Conservation (phyloP, 1,140 invertebrate genomes). For the Danaus melanippus region DNA sequence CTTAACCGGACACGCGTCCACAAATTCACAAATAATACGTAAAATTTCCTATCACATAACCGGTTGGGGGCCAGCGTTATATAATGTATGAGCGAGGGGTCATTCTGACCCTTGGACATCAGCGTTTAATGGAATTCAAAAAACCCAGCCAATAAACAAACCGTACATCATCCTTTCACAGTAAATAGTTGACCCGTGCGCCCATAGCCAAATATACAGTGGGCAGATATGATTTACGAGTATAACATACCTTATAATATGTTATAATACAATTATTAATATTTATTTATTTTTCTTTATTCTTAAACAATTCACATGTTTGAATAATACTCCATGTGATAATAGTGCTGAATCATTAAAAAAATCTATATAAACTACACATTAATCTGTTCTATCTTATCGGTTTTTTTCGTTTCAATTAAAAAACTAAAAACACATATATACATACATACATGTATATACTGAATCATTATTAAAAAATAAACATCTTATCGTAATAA, state of each 20-base stretch:
- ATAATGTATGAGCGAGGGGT: conserved; percentile 62
- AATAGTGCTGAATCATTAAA: too few relatives aligned
- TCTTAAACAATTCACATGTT: too few relatives aligned
- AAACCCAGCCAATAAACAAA: conserved; percentile 69
- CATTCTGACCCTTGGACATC: conserved; percentile 43
- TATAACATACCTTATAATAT: conserved; percentile 24
- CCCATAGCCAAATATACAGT: conserved; percentile 65
- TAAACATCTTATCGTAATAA: neutral
- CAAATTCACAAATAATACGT: conserved; percentile 65
- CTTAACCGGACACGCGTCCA: conserved; percentile 26
- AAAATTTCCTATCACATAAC: conserved; percentile 58
- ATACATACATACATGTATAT: neutral
- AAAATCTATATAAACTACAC: too few relatives aligned
- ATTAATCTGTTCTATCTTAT: too few relatives aligned
- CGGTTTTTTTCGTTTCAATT: too few relatives aligned
- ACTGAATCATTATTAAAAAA: neutral
- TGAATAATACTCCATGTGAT: too few relatives aligned
- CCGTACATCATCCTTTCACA: conserved; percentile 67
- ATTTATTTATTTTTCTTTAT: too few relatives aligned
- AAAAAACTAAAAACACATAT: too few relatives aligned
- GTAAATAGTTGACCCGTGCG: conserved; percentile 65
- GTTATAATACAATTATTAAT: neutral
- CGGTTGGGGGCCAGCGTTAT: conserved; percentile 54
- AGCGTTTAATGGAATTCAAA: conserved; percentile 60
- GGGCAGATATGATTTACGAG: conserved; percentile 58